Evolutionary conservation across 2,113 vertebrate genomes (phyloP).

Genomic region (Anguilla japonica): DNA sequence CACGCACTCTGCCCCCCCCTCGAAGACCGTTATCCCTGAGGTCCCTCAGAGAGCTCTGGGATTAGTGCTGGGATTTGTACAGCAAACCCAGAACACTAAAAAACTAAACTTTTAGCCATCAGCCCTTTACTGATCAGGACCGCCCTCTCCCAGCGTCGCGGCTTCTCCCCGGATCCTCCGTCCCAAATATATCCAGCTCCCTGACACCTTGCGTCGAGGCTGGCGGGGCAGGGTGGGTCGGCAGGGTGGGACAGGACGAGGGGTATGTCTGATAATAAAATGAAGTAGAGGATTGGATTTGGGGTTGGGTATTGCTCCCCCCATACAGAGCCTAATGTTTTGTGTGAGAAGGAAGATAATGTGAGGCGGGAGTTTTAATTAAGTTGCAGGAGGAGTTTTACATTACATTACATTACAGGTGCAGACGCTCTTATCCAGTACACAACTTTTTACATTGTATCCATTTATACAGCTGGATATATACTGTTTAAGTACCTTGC

Average conservation of each 20-base stretch:
- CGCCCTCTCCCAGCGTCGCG: background rate
- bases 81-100: slow-evolving; percentile 30
- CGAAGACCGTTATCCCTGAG: slow-evolving; percentile 12
- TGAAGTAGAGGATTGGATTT: background rate
- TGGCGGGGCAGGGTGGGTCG: background rate
- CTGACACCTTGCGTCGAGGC: background rate
- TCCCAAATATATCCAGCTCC: background rate
- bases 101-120: slow-evolving; percentile 31
- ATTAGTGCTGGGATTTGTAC: slow-evolving; percentile 35
- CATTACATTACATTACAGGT: too few relatives aligned
- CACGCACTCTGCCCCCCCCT: background rate
- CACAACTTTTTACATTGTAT: too few relatives aligned
- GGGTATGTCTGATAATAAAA: background rate
- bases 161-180: background rate
- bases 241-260: background rate
- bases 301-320: too few relatives aligned
- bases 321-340: slow-evolving; percentile 4
- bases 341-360: slow-evolving; percentile 19
- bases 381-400: slow-evolving; percentile 71
- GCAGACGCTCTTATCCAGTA: too few relatives aligned
- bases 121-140: slow-evolving; percentile 26
- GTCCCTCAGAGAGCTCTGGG: slow-evolving; percentile 19
- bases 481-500: too few relatives aligned
- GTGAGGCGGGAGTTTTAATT: slow-evolving; percentile 23
- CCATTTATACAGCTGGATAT: too few relatives aligned